Base-by-base conservation (phyloP, 2,888 invertebrate genomes). In the Hypselothyrea guttata region DNA sequence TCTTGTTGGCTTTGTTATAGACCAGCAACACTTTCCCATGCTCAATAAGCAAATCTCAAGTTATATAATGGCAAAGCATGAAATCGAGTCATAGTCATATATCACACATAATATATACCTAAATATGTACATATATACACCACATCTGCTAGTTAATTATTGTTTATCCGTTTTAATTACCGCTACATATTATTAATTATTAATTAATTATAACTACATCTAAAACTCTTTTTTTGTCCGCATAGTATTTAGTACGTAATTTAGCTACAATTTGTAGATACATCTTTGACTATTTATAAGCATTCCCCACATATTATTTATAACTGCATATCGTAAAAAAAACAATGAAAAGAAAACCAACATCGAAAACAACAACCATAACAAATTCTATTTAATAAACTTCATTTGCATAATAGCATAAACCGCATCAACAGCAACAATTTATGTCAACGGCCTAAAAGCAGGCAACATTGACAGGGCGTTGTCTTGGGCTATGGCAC, bases 71-170 rank as follows among this genome's bases (percentile, higher is more conserved):
- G 71, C 68, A 62, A 60, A 63, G 77, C 75, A 76, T 76, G 61
- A 72, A 75, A 79, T 79, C 79, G 84, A 79, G 79, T 79, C 79
- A 79, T 79, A 79, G 81, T 47, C 71, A 66, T 67, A 13, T 69
- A 63, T n/a, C 49, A 44, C 42, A 15, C 33, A 58, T 44, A 16
- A 3, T 37, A 37, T 37, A 35, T 9, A 16, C 15, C 1, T 9
- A 45, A 37, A 38, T 33, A 35, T 54, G 9, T 44, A 46, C 16
- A 15, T 12, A 16, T 38, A 15, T 38, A 22, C 49, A 31, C 67
- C 59, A 53, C 62, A 45, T 61, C 49, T 61, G 53, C 37, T 51
- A 56, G 53, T 16, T 55, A 45, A 37, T 59, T 62, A 46, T 57
- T 51, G 30, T 42, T 64, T 47, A 38, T 4, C 15, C 18, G 12